Evolutionary conservation across 2,113 vertebrate species (phyloP).

Genomic region (Callipepla californica): DNA sequence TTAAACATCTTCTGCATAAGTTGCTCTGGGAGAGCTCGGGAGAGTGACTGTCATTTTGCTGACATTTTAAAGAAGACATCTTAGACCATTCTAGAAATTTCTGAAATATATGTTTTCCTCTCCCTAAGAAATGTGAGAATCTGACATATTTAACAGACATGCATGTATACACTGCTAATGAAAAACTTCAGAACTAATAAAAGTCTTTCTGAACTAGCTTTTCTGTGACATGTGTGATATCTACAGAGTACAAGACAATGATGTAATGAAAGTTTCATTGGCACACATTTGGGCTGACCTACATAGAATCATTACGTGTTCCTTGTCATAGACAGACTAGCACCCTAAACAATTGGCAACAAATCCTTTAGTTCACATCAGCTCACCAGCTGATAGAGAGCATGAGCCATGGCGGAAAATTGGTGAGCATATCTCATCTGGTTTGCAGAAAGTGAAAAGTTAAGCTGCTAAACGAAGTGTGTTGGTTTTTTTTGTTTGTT

Average conservation of each 20-base stretch:
- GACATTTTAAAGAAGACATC: background rate
- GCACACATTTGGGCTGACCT: constrained; percentile 53
- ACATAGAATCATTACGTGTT: constrained; percentile 11
- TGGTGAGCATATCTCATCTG: background rate
- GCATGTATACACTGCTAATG: background rate
- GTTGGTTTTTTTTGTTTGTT: too few relatives aligned
- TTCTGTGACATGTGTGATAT: constrained; percentile 8
- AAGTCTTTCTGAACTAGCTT: constrained; percentile 17
- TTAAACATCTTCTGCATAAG: background rate
- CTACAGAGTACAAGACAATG: background rate
- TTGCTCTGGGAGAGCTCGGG: background rate
- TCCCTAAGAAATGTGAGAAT: constrained; percentile 1
- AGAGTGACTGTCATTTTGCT: background rate
- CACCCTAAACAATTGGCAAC: background rate
- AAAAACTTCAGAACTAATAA: constrained; percentile 56
- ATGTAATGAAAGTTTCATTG: constrained; percentile 64
- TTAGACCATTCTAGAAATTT: constrained; percentile 3
- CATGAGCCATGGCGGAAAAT: background rate
- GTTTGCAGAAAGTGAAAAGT: background rate
- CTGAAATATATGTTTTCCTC: constrained; percentile 5
- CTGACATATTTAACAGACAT: background rate
- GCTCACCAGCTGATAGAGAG: background rate
- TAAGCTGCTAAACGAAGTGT: background rate
- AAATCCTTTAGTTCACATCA: background rate
- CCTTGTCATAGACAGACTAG: background rate